Conservation (phyloP, 2,797 vertebrate genomes). For the Pseudomugil gertrudae region DNA sequence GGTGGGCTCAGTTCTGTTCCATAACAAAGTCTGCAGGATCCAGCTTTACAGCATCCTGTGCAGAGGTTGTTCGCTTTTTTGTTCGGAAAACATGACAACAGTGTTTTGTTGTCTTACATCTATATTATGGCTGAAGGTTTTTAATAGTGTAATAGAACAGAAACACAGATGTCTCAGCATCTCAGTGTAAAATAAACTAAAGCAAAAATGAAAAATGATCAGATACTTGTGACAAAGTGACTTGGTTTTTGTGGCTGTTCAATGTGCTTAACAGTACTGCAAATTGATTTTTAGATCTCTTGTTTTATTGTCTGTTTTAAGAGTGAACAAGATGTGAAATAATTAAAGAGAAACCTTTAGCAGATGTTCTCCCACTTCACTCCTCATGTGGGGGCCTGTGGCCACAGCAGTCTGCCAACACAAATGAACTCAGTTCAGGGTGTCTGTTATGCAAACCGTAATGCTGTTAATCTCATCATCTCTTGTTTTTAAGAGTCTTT, state of each 20-base stretch:
- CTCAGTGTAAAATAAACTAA: conserved; percentile 16
- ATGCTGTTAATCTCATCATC: conserved; percentile 49
- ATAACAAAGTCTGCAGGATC: conserved; percentile 64
- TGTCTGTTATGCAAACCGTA: conserved; percentile 29
- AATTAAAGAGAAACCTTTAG: conserved; percentile 30
- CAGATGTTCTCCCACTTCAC: conserved; percentile 53
- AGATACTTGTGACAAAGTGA: not conserved
- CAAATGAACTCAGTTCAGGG: conserved; percentile 36
- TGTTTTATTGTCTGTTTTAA: conserved; percentile 44
- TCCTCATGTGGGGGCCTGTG: conserved; percentile 37
- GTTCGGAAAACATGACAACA: conserved; percentile 38
- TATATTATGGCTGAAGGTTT: conserved; percentile 12
- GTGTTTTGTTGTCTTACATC: conserved; percentile 41
- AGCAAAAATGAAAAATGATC: conserved; percentile 3
- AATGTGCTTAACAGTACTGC: conserved; percentile 1
- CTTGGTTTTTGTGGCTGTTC: conserved; percentile 8
- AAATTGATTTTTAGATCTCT: conserved; percentile 32
- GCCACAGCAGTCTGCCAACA: conserved; percentile 24
- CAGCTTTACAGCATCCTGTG: conserved; percentile 43
- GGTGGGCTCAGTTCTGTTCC: not conserved
- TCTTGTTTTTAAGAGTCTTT: conserved; percentile 3
- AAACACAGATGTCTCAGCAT: conserved; percentile 22
- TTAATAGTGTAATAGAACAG: not conserved
- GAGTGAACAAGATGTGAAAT: conserved; percentile 14
- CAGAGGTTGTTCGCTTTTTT: conserved; percentile 35